These are phyloP conservation scores for Corythoichthys haematopterus DNA, from an alignment of 2,113 vertebrate genomes.

Conservation along the genomic window DNA sequence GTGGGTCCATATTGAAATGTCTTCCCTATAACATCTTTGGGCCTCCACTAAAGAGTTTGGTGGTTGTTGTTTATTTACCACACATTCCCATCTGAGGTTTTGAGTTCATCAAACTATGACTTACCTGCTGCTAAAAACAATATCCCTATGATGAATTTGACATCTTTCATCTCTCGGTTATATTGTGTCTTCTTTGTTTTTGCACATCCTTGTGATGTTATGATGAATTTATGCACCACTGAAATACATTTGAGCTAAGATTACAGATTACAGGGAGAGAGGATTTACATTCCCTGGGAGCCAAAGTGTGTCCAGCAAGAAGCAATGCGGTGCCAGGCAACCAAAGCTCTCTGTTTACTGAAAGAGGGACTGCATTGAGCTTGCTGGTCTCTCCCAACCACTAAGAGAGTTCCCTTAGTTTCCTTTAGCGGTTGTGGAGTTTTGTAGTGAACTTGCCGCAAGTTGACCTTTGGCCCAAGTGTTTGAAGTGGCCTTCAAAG, in stretches of 20 bases:
- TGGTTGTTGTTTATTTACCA: neutral
- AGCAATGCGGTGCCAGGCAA: slow-evolving; percentile 27
- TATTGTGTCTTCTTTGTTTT: neutral
- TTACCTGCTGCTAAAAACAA: slow-evolving; percentile 21
- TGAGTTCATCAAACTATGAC: slow-evolving; percentile 17
- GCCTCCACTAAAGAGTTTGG: slow-evolving; percentile 11
- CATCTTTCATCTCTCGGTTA: neutral
- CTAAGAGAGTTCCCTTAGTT: slow-evolving; percentile 29
- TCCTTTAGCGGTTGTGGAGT: slow-evolving; percentile 12
- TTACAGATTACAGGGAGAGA: slow-evolving; percentile 38
- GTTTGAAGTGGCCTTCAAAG: slow-evolving; percentile 55
- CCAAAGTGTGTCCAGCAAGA: slow-evolving; percentile 25
- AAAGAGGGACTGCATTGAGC: slow-evolving; percentile 15
- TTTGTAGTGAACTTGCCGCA: slow-evolving; percentile 31
- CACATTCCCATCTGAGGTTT: neutral
- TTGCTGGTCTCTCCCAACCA: slow-evolving; percentile 13
- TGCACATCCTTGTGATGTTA: slow-evolving; percentile 7
- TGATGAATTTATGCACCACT: slow-evolving; percentile 14
- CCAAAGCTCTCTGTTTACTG: slow-evolving; percentile 15
- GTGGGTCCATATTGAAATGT: slow-evolving; percentile 25
- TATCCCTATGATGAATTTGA: neutral
- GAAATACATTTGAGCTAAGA: slow-evolving; percentile 30
- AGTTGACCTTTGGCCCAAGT: slow-evolving; percentile 56
- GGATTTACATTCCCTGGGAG: slow-evolving; percentile 40
- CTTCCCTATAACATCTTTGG: slow-evolving; percentile 25